Base-by-base conservation (phyloP, 2,797 vertebrate species). In the Threskiornis aethiopicus region DNA sequence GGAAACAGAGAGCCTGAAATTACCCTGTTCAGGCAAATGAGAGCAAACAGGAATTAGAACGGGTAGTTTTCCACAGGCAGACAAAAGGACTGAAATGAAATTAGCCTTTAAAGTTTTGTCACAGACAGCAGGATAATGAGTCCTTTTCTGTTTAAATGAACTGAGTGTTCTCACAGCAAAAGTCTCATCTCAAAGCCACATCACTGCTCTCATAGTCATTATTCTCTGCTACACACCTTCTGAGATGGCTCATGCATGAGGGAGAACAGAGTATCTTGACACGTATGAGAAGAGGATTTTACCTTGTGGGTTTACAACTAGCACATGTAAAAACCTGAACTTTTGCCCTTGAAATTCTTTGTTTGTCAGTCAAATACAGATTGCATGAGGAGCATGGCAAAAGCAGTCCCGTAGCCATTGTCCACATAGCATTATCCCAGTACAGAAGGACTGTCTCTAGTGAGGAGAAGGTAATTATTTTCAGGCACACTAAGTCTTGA, bases 141-240 rank as follows among this genome's bases (percentile, higher is more conserved):
- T 94, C 90, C 89, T 95, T 96, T 97, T 96, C 95, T 96, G 93
- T 89, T 94, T 86, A 96, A 97, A 97, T 94, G 94, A 96, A 97
- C 94, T 86, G 89, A 93, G 66, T 91, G 89, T 94, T 92, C 93
- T 93, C 93, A 80, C 95, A 87, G 95, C 75, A 93, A 83, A 97
- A 95, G 80, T 97, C 97, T 96, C 93, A 67, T 91, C 91, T 96
- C 94, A 91, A 86, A 93, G 91, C 57, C 61, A 81, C 70, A 90
- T 66, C 84, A 67, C 67, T 93, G 69, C 81, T 94, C 82, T 90
- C 28, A 0, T 83, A 75, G 85, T 89, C 88, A 91, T 88, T 95
- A 95, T 95, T 95, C 91, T 93, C 59, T 82, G 80, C 81, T 96
- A 87, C 71, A 77, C 85, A 90, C 72, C 61, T 96, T 96, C 92